Evolutionary conservation across 2,113 vertebrate species (phyloP), one percentile per base, ranked within the genome.

Genomic region (Ammodytes marinus): DNA sequence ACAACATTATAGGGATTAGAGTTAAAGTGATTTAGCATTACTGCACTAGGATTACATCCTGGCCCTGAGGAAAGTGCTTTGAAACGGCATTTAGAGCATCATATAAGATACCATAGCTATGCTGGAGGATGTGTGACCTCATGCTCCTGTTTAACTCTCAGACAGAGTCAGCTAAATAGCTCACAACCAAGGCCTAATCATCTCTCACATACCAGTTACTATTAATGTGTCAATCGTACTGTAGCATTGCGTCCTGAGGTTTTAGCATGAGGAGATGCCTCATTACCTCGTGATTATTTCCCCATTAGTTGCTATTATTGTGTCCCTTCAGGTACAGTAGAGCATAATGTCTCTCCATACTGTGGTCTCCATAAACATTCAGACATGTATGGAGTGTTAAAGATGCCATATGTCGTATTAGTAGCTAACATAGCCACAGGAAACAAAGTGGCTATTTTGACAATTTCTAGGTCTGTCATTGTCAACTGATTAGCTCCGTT

Each of bases 1-100:
- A 54, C 50, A 45, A 54, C 40, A 54, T 53, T 63, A 35, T 19
- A 65, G 45, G 63, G 63, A 65, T 65, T 65, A 65, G 5, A 6
- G n/a, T 67, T 40, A 19, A 58, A 58, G 5, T 39, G 53, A 49
- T 54, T 64, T 8, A 45, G 9, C 47, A 9, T 45, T 45, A 15
- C 37, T 50, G 64, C 45, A 50, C 7, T n/a, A 69, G 5, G 4
- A 8, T 52, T 17, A 15, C 8, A 69, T 10, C 54, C 37, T 43
- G 37, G n/a, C 37, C 13, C 14, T 60, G 39, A 52, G 8, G 17
- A 60, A 17, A 49, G 12, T 47, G 45, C 47, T 15, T 52, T 63
- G 58, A 50, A 58, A n/a, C 27, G 27, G 37, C 66, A 68, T 53
- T 68, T 13, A 40, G 49, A 53, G 47, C 49, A 52, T 40, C 15